A percentile compares a stretch with the other conserved stretches of the same genome.
phyloP scores from a whole-genome alignment of 2,888 invertebrate species.

The Ornithoptera alexandrae region DNA sequence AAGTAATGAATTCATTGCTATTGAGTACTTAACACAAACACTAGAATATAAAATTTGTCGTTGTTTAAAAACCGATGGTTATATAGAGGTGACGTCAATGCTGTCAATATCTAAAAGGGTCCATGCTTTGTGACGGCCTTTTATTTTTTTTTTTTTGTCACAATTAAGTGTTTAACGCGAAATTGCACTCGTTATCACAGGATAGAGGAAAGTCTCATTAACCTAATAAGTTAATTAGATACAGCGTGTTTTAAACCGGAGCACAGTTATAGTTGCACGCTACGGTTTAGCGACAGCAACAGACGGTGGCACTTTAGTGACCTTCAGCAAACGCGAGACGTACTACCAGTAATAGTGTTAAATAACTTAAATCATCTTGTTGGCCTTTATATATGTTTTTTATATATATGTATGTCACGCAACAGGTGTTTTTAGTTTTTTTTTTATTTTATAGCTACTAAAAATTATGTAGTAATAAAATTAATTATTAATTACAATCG shows the following conservation, averaged over 20 bases:
- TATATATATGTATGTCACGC: neutral
- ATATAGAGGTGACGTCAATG: neutral
- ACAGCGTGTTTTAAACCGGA: neutral
- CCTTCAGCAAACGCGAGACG: neutral
- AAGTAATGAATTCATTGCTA: conserved; percentile 5
- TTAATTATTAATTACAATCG: neutral
- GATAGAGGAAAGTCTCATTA: neutral
- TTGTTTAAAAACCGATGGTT: neutral
- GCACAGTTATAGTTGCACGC: neutral
- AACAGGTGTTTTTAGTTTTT: no score
- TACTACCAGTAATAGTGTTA: neutral
- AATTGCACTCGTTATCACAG: neutral
- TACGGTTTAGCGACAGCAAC: neutral
- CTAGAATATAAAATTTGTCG: neutral
- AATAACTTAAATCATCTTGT: neutral
- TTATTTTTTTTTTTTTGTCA: neutral
- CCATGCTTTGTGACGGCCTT: neutral
- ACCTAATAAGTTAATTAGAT: neutral
- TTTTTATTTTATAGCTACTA: neutral
- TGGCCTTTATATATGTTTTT: neutral
- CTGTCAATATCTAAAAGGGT: neutral
- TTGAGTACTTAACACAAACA: conserved; percentile 2
- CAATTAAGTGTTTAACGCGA: neutral
- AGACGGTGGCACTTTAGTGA: neutral
- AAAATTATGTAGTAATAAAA: neutral